Base-by-base conservation (phyloP, 2,113 vertebrate species). In the Dipodomys merriami region DNA sequence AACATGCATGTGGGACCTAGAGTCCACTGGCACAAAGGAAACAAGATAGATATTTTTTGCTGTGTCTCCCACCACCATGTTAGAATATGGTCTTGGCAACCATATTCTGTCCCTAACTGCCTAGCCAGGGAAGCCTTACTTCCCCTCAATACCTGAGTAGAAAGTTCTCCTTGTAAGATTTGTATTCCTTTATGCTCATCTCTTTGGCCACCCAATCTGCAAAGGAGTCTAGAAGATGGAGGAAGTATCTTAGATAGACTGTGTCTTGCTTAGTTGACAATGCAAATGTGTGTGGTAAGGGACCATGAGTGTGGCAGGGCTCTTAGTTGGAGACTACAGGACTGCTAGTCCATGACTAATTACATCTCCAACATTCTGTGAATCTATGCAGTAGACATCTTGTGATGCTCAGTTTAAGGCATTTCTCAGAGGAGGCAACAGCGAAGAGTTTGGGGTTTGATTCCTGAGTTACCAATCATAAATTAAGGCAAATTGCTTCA, bases 231-330 rank as follows among this genome's bases (percentile, higher is more conserved):
- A 33, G 39, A 83, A 35, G 39, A 76, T 2, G 13, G 46, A 6
- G 71, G 20, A n/a, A 64, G n/a, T 19, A 67, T 33, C 25, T 2
- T 46, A 87, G 62, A 1, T 11, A 53, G n/a, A 7, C 16, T 35
- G 1, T 10, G 60, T 20, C 57, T 8, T 11, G 19, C 33, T 76
- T 60, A n/a, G 15, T 23, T 67, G 60, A 1, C 2, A 16, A 29
- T n/a, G 60, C 57, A 33, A 18, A 19, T 7, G 16, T 44, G 18
- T 1, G 0, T 27, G 60, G 16, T 39, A 39, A 39, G 49, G 46
- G 64, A 15, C 30, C 5, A 0, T 0, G 11, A 27, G 19, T 5
- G 46, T 22, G 0, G 4, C 12, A 13, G 19, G 16, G 7, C 60
- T 76, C 49, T 33, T n/a, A 1, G 64, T 27, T 39, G 7, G 49